Percentiles rank a stretch among this genome's conserved stretches.
phyloP scores from a whole-genome alignment of 2,888 invertebrate genomes.

The Eudemis profundana region DNA sequence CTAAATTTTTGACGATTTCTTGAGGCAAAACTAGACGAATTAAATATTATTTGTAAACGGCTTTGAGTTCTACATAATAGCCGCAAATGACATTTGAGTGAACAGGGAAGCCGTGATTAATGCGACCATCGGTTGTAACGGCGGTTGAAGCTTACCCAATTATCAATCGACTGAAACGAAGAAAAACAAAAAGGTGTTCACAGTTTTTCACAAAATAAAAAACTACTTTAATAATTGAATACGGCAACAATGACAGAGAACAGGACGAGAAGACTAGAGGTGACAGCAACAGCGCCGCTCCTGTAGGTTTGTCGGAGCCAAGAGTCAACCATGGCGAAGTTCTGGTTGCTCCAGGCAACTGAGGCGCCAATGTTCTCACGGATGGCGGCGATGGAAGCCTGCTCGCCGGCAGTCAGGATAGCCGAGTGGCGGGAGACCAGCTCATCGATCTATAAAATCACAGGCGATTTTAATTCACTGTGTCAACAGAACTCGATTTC shows the following conservation, averaged over 20 bases:
- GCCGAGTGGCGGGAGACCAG: slow-evolving; percentile 58
- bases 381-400: slow-evolving; percentile 66
- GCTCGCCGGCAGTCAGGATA: slow-evolving; percentile 71
- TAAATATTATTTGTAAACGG: too few species aligned
- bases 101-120: too few species aligned
- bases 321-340: slow-evolving; percentile 59
- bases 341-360: slow-evolving; percentile 65
- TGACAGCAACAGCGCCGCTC: slow-evolving; percentile 57
- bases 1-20: too few species aligned
- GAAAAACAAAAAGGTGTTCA: too few species aligned
- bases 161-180: too few species aligned
- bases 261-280: slow-evolving; percentile 62
- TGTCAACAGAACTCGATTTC: too few species aligned
- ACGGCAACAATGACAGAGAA: slow-evolving; percentile 61
- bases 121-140: too few species aligned
- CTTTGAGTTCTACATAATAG: too few species aligned
- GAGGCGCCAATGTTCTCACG: slow-evolving; percentile 74
- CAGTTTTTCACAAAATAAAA: background rate
- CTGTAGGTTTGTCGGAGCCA: slow-evolving; percentile 67
- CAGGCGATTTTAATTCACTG: slow-evolving; percentile 31
- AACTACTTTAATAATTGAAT: slow-evolving; percentile 45
- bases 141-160: too few species aligned
- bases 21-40: too few species aligned
- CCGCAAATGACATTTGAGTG: too few species aligned
- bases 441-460: slow-evolving; percentile 59